Conservation (phyloP, 1,140 invertebrate species). For the Episyrphus balteatus region DNA sequence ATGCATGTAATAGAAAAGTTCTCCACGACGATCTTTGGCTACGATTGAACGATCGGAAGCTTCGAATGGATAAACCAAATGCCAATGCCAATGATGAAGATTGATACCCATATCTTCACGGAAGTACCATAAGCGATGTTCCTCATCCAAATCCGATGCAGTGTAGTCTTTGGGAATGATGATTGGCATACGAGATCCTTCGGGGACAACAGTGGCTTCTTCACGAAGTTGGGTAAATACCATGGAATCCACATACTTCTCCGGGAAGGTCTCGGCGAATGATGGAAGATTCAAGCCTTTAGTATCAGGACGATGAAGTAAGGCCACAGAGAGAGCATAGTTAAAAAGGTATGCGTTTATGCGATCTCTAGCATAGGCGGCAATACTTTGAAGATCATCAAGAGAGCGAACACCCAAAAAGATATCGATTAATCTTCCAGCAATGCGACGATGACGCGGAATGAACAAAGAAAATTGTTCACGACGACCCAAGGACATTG, state of each 20-base stretch:
- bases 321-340: slow-evolving; percentile 61
- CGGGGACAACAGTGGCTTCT: slow-evolving; percentile 50
- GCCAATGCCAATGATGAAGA: slow-evolving; percentile 77
- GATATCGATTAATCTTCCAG: slow-evolving; percentile 56
- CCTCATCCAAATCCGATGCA: slow-evolving; percentile 57
- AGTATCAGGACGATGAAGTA: slow-evolving; percentile 64
- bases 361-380: slow-evolving; percentile 59
- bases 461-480: slow-evolving; percentile 67
- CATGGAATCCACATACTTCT: slow-evolving; percentile 63
- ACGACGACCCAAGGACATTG: slow-evolving; percentile 52
- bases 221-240: slow-evolving; percentile 56
- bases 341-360: slow-evolving; percentile 69
- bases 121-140: slow-evolving; percentile 60
- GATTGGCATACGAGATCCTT: slow-evolving; percentile 52
- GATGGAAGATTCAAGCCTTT: slow-evolving; percentile 57
- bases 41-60: slow-evolving; percentile 46
- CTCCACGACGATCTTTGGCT: slow-evolving; percentile 57
- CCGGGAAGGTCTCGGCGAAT: slow-evolving; percentile 62
- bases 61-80: slow-evolving; percentile 65
- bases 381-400: slow-evolving; percentile 58
- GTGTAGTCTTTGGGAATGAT: slow-evolving; percentile 61
- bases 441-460: slow-evolving; percentile 55
- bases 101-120: slow-evolving; percentile 63
- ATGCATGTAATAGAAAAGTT: slow-evolving; percentile 71
- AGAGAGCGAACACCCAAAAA: slow-evolving; percentile 58